A percentile compares a stretch with the other conserved stretches of the same genome.
Evolutionary conservation across 1,140 invertebrate genomes (phyloP).

Genomic region (Cepaea nemoralis): DNA sequence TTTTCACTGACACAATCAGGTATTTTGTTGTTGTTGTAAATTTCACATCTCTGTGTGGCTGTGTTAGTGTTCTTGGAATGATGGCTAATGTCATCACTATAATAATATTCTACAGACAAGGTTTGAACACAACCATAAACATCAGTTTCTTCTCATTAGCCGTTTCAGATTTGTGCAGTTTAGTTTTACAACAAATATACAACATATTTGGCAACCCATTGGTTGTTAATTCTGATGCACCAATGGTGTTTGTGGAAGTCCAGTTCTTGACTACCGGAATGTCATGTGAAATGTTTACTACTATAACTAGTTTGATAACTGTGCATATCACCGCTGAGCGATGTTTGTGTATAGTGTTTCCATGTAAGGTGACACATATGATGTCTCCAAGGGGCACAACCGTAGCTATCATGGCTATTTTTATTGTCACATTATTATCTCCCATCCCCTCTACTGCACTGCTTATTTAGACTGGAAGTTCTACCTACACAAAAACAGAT

Average conservation of each 20-base stretch:
- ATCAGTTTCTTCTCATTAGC: not conserved
- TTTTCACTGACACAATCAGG: no score
- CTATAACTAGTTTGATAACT: not conserved
- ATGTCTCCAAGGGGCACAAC: not conserved
- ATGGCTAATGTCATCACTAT: not conserved
- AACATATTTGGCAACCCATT: not conserved
- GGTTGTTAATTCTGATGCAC: not conserved
- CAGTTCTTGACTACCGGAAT: not conserved
- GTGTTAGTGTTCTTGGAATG: not conserved
- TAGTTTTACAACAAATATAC: not conserved
- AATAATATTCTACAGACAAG: slow-evolving; percentile 1
- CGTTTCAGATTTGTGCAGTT: not conserved
- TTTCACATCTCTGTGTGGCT: not conserved
- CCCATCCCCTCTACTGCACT: not conserved
- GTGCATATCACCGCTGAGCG: not conserved
- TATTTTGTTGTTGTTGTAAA: not conserved
- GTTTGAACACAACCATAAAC: slow-evolving; percentile 5
- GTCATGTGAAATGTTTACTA: not conserved
- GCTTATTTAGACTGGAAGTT: slow-evolving; percentile 19
- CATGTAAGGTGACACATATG: not conserved
- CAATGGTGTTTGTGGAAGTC: not conserved
- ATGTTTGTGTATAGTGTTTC: not conserved
- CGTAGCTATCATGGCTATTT: not conserved
- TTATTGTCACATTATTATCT: not conserved
- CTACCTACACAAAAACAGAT: not conserved